Conservation (phyloP, 30 jellyfish, hydroid and myxozoan genomes). For the Turritopsis rubra region DNA sequence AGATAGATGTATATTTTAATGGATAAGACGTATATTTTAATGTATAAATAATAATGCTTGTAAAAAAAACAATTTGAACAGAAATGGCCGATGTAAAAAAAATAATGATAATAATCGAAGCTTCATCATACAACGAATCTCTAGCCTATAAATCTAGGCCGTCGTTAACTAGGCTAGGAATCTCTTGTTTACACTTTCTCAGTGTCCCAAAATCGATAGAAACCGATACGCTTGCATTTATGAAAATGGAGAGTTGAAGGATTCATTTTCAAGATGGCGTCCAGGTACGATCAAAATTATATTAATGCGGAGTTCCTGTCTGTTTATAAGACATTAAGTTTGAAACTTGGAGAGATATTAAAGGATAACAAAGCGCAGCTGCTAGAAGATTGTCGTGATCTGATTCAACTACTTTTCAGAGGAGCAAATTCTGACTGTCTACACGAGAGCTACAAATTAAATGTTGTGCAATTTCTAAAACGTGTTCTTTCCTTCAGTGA, state of each 20-base stretch:
- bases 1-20: no score
- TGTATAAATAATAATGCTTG: no score
- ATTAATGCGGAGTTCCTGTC: not conserved
- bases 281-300: not conserved
- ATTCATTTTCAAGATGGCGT: not conserved
- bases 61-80: no score
- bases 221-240: not conserved
- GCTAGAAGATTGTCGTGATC: not conserved
- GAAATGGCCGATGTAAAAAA: no score
- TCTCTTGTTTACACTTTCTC: not conserved
- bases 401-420: not conserved
- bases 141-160: no score
- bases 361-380: not conserved
- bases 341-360: not conserved
- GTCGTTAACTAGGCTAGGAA: no score
- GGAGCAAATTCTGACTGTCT: slow-evolving; percentile 19
- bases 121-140: no score
- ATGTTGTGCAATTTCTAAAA: not conserved
- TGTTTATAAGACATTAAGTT: not conserved
- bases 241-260: not conserved
- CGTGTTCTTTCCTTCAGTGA: slow-evolving; percentile 10
- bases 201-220: not conserved
- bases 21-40: no score
- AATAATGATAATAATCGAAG: no score
- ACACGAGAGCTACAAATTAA: slow-evolving; percentile 3